phyloP scores from a whole-genome alignment of 2,113 vertebrate species.

The Glaucomys volans region DNA sequence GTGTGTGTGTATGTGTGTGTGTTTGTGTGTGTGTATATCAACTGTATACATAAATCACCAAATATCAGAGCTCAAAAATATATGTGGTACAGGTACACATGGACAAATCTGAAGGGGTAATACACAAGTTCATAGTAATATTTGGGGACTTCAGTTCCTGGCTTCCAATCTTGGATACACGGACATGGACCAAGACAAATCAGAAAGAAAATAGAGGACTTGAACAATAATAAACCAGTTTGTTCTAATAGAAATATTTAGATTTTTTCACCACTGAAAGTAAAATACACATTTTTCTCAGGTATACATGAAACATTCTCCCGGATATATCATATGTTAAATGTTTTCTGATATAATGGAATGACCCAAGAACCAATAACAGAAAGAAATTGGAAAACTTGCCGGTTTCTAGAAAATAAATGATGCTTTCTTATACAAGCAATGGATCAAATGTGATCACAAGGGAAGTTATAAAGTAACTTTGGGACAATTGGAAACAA shows the following conservation, averaged over 20 bases:
- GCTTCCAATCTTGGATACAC: not conserved
- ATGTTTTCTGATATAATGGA: not conserved
- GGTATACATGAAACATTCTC: not conserved
- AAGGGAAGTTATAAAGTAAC: not conserved
- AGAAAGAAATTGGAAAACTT: too few relatives aligned
- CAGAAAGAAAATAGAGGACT: not conserved
- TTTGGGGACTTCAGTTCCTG: not conserved
- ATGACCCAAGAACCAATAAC: too few relatives aligned
- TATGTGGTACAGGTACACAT: too few relatives aligned
- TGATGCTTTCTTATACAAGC: not conserved
- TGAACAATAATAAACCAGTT: too few relatives aligned
- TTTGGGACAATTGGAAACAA: not conserved
- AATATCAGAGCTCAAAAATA: not conserved
- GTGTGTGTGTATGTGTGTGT: not conserved
- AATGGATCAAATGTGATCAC: not conserved
- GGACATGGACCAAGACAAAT: not conserved
- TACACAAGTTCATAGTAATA: not conserved
- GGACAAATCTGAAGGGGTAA: not conserved
- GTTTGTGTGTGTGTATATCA: not conserved
- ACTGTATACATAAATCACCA: not conserved
- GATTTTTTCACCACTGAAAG: not conserved
- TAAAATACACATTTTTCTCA: not conserved
- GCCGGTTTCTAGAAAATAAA: not conserved
- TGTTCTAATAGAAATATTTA: not conserved
- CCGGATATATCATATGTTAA: not conserved